Base-by-base conservation (phyloP, 2,113 vertebrate species). In the Forbesichthys papilliferus region DNA sequence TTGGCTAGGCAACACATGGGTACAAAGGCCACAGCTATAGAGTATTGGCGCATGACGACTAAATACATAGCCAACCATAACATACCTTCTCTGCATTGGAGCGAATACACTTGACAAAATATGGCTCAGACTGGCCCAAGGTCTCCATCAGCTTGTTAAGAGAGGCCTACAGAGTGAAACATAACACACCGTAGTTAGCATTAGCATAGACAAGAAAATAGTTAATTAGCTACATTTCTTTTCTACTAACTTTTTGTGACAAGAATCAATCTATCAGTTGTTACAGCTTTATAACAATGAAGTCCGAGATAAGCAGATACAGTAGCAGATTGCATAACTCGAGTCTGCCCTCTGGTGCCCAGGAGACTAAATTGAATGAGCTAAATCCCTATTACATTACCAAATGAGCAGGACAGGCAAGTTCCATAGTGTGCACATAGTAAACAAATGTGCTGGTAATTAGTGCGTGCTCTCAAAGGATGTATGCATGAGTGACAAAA, bases 101-200 rank as follows among this genome's bases (percentile, higher is more conserved):
- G 60, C 98, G 95, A 86, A 99, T 99, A 79, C 98, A 99, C 86
- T 99, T 99, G 83, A 99, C 97, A 93, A 99, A 99, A 89, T 98
- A 98, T 0, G 98, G 98, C 87, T 99, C 96, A 76, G 97, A 96
- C 77, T 99, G 96, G 79, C 91, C 95, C 73, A 99, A 93, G 27
- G 98, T 99, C 88, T 99, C 98, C 98, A 99, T 98, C 74, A 99
- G 92, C 75, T 98, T 99, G 80, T 93, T 98, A 75, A 99, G 95
- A 0, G 98, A 99, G 0, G 95, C 94, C 97, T 99, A 71, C 1
- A 82, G 76, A 82, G 73, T 0, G 69, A 66, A 61, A 79, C 58
- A 72, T 49, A 78, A 2, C 16, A 80, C 16, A 18, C 66, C 11
- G 20, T n/a, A 56, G 10, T 18, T 20, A 75, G 1, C 61, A 13